Conservation (phyloP, 2,113 vertebrate species). For the Motacilla alba region DNA sequence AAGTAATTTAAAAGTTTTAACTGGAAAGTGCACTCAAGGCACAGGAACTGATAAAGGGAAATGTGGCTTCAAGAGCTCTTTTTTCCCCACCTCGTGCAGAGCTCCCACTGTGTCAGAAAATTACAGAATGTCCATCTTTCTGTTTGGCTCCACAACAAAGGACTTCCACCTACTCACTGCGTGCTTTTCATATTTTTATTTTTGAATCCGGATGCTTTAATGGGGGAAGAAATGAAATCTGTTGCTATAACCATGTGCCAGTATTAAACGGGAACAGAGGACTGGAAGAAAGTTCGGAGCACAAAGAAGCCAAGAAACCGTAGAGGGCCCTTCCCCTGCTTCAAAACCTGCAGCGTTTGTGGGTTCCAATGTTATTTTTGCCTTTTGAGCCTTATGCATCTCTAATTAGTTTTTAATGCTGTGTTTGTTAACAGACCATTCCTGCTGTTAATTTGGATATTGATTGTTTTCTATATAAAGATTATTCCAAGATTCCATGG, state of each 20-base stretch:
- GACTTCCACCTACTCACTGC: slow-evolving; percentile 39
- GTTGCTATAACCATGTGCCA: slow-evolving; percentile 9
- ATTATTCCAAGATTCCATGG: background rate
- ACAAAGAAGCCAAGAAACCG: background rate
- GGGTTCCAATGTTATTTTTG: background rate
- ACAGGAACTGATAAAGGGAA: slow-evolving; percentile 36
- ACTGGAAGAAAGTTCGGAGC: background rate
- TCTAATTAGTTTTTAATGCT: background rate
- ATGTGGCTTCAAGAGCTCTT: background rate
- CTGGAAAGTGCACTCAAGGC: slow-evolving; percentile 43
- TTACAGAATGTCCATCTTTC: slow-evolving; percentile 47
- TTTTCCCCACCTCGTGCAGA: background rate
- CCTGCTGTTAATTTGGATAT: background rate
- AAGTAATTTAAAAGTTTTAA: slow-evolving; percentile 59
- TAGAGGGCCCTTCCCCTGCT: background rate
- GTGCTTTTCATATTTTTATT: slow-evolving; percentile 26
- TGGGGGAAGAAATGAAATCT: background rate
- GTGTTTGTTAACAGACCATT: background rate
- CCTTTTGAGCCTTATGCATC: background rate
- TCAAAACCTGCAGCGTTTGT: background rate
- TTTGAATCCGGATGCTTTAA: slow-evolving; percentile 22
- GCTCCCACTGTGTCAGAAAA: slow-evolving; percentile 63
- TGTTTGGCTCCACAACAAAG: slow-evolving; percentile 54
- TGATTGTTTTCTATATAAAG: background rate
- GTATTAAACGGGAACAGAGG: background rate